These are phyloP conservation scores for Bolinopsis microptera DNA, from an alignment of 37 sponge, comb jelly and placozoan species.

Conservation along the genomic window DNA sequence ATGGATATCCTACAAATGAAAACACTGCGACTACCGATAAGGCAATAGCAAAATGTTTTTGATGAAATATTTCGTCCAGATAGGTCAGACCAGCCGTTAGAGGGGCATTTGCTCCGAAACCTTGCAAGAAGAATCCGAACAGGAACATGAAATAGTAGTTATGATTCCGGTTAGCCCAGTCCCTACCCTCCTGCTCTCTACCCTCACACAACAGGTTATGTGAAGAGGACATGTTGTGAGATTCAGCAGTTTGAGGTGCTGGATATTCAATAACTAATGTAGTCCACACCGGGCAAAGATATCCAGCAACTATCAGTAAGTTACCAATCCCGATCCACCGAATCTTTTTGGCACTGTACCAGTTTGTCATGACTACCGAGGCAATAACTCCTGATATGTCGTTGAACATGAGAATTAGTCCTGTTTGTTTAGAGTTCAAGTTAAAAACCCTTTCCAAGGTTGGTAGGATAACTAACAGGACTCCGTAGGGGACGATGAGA, in stretches of 20 bases:
- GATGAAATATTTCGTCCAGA: constrained; percentile 40
- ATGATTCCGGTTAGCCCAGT: not conserved
- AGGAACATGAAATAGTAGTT: constrained; percentile 7
- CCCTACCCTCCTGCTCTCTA: not conserved
- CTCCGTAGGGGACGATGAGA: not conserved
- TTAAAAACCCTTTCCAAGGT: constrained; percentile 34
- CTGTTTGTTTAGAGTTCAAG: constrained; percentile 31
- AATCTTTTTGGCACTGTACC: constrained; percentile 17
- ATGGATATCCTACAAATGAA: constrained; percentile 2
- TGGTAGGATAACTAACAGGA: not conserved
- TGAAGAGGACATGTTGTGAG: not conserved
- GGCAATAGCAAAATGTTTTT: constrained; percentile 50
- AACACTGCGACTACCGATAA: not conserved
- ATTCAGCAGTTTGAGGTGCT: not conserved
- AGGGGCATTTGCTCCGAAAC: not conserved
- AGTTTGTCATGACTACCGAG: constrained; percentile 16
- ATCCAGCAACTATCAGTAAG: not conserved
- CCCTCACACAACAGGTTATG: not conserved
- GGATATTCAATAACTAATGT: constrained; percentile 14
- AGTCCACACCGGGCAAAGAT: not conserved
- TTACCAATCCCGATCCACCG: constrained; percentile 28
- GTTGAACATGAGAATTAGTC: constrained; percentile 40
- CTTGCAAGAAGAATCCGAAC: constrained; percentile 38
- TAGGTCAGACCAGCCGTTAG: constrained; percentile 22
- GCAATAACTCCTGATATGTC: constrained; percentile 25